Percentiles rank a stretch among this genome's conserved stretches.
phyloP scores from a whole-genome alignment of 1,140 invertebrate species.

The Matsumurasca onukii region DNA sequence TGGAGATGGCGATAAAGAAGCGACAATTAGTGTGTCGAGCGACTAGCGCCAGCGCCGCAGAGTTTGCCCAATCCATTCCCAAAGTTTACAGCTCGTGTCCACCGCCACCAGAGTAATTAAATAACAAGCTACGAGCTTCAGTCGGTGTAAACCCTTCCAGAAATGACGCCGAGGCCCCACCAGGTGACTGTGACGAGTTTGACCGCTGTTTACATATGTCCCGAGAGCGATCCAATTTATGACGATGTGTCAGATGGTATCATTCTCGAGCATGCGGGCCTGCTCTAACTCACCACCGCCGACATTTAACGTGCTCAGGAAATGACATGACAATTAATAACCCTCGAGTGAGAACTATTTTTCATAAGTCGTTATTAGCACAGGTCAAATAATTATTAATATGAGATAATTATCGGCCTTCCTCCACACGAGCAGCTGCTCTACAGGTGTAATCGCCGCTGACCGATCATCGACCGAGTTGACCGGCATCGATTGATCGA shows the following conservation, averaged over 20 bases:
- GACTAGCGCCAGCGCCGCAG: neutral
- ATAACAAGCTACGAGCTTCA: slow-evolving; percentile 8
- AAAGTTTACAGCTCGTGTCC: slow-evolving; percentile 8
- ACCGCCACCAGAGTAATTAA: slow-evolving; percentile 7
- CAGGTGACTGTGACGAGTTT: neutral
- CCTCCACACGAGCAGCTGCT: slow-evolving; percentile 10
- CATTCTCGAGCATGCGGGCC: neutral
- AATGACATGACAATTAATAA: slow-evolving; percentile 27
- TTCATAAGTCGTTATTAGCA: slow-evolving; percentile 26
- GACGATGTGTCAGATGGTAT: neutral
- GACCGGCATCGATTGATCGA: no score
- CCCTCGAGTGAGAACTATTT: slow-evolving; percentile 26
- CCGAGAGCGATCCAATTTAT: neutral
- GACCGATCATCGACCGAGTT: neutral
- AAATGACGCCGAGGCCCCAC: neutral
- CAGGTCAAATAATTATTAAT: slow-evolving; percentile 29
- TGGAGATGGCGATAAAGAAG: no score
- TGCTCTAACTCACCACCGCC: neutral
- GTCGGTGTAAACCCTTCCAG: neutral
- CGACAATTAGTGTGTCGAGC: neutral
- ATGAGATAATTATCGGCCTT: slow-evolving; percentile 16
- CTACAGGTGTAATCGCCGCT: slow-evolving; percentile 16
- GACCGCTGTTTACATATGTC: slow-evolving; percentile 8
- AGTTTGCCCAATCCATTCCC: slow-evolving; percentile 12
- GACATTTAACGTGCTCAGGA: slow-evolving; percentile 12